Base-by-base conservation (phyloP, 2,113 vertebrate species). In the Apistogramma diplotaenia region DNA sequence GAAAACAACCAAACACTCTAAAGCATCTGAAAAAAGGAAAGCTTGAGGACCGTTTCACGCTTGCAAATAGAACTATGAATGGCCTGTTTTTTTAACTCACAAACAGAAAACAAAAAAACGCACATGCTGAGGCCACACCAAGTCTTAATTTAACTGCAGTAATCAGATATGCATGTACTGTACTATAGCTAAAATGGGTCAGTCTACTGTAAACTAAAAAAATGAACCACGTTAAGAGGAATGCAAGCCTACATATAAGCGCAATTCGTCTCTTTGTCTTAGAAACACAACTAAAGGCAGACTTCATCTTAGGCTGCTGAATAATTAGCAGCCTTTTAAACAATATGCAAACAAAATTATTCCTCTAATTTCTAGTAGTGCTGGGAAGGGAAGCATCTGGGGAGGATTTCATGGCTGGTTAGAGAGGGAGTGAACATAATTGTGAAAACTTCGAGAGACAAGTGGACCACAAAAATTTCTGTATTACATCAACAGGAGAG, bases 391-490 rank as follows among this genome's bases (percentile, higher is more conserved):
- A 82, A 60, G 59, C 18, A 31, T 70, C 37, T 6, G 27, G 80
- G 27, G 51, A 73, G 12, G 23, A 76, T 85, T 88, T 81, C n/a
- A 37, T 59, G 61, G 61, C 81, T 81, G 85, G 61, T 73, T 86
- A 25, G 31, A 29, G 31, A 84, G 85, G 91, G 83, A 87, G 78
- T 84, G 25, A 80, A 61, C 76, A 71, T 84, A 57, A 85, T 79
- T 89, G 86, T 78, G 80, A 85, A 91, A 91, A 90, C 65, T 25
- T 76, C 46, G 19, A 76, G 76, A 65, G 86, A 57, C 82, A 76
- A 77, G 57, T 79, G 40, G 16, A 86, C 88, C 91, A 73, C 88
- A 91, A 83, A 86, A 33, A 88, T 77, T 8, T 58, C 18, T n/a
- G 15, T 74, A 27, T 31, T 55, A 85, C 67, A 46, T 81, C 89